phyloP scores from a whole-genome alignment of 2,888 invertebrate species.

The Harpagoxenus sublaevis region DNA sequence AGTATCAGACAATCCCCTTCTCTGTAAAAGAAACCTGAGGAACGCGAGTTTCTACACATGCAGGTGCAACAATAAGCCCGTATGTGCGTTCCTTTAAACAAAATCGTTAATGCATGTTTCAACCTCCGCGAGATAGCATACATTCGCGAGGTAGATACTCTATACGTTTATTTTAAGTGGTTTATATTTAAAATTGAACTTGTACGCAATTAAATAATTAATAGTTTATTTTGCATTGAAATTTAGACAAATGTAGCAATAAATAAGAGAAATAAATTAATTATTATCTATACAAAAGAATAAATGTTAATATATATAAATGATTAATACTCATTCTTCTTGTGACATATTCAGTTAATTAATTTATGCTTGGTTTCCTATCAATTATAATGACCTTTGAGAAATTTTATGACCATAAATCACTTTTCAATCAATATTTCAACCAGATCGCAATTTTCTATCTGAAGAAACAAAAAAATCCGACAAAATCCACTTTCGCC shows the following conservation, averaged over 20 bases:
- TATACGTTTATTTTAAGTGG: neutral
- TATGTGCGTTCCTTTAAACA: slow-evolving; percentile 17
- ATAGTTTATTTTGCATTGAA: neutral
- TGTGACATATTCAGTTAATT: neutral
- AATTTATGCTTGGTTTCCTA: neutral
- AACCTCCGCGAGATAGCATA: neutral
- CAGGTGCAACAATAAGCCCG: slow-evolving; percentile 72
- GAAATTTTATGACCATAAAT: neutral
- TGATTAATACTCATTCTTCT: neutral
- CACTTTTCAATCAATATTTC: slow-evolving; percentile 19
- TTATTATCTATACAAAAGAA: neutral
- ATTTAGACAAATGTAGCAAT: neutral
- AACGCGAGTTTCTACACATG: slow-evolving; percentile 59
- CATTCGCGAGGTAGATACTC: too few species aligned
- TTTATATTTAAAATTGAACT: neutral
- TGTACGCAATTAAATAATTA: slow-evolving; percentile 3
- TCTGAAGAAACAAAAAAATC: slow-evolving; percentile 18
- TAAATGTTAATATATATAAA: neutral
- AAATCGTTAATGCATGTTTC: neutral
- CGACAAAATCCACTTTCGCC: slow-evolving; percentile 43
- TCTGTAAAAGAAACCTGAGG: slow-evolving; percentile 64
- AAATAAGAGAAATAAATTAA: neutral
- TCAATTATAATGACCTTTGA: neutral
- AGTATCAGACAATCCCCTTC: slow-evolving; percentile 14
- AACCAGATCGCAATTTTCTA: slow-evolving; percentile 5